Conservation (phyloP, 2,113 vertebrate species). For the Hoplias malabaricus region DNA sequence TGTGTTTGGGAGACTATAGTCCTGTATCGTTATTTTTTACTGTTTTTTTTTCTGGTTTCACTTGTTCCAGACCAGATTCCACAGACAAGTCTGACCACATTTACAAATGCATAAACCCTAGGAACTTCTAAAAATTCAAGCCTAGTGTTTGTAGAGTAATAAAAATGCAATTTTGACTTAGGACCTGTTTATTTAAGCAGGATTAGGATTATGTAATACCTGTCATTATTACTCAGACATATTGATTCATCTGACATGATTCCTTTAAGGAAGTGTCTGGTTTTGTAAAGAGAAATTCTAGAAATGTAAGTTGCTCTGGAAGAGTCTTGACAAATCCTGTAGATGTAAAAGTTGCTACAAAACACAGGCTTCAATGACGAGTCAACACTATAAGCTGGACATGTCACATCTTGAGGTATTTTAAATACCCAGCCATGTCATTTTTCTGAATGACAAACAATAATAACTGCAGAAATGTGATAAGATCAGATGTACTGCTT, state of each 20-base stretch:
- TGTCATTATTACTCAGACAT: not conserved
- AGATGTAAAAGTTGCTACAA: too few species aligned
- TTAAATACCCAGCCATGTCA: not conserved
- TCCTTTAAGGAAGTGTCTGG: not conserved
- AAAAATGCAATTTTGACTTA: not conserved
- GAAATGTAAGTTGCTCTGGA: too few species aligned
- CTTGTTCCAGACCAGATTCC: slow-evolving; percentile 29
- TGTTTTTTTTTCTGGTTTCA: slow-evolving; percentile 17
- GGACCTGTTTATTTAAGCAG: not conserved
- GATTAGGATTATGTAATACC: not conserved
- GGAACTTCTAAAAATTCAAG: not conserved
- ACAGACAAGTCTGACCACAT: slow-evolving; percentile 33
- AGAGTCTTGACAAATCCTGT: too few species aligned
- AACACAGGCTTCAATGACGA: not conserved
- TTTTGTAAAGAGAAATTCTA: not conserved
- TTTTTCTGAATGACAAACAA: not conserved
- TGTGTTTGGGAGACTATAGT: not conserved
- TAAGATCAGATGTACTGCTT: not conserved
- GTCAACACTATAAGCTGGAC: not conserved
- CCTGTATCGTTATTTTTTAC: too few species aligned
- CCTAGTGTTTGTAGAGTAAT: not conserved
- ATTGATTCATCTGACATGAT: not conserved
- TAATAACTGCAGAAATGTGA: not conserved
- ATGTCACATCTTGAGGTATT: not conserved
- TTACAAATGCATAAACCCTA: not conserved